Evolutionary conservation across 2,797 vertebrate species (phyloP).

Genomic region (Anabacerthia variegaticeps): DNA sequence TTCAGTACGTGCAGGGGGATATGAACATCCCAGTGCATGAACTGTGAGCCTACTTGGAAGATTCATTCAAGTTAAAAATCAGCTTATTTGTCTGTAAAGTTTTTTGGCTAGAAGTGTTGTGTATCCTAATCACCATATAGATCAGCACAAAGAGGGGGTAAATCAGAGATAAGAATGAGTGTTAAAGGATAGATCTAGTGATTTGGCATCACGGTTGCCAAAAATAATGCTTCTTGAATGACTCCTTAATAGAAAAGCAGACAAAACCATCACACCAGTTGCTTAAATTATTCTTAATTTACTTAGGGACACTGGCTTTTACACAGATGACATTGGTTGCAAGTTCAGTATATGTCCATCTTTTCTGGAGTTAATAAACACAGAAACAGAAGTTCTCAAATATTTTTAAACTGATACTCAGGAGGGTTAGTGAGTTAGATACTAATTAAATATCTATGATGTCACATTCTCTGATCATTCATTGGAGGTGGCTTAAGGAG

Average conservation of each 20-base stretch:
- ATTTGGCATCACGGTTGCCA: neutral
- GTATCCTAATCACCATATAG: neutral
- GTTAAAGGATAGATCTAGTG: neutral
- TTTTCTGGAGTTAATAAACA: neutral
- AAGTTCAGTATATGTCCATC: neutral
- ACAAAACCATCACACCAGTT: neutral
- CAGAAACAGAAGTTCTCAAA: neutral
- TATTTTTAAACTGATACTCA: neutral
- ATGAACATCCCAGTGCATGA: neutral
- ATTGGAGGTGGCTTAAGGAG: neutral
- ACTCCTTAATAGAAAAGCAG: neutral
- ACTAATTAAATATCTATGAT: neutral
- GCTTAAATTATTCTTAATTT: neutral
- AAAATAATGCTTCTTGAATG: neutral
- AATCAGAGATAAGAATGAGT: neutral
- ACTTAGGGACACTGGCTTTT: neutral
- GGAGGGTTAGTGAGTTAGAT: neutral
- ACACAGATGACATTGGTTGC: neutral
- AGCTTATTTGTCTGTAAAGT: neutral
- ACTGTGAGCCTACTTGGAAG: neutral
- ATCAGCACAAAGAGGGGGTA: neutral
- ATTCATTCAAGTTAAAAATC: neutral
- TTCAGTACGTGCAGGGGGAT: rapidly evolving
- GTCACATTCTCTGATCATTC: neutral
- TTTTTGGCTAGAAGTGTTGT: neutral